Base-by-base conservation (phyloP, 2,797 vertebrate genomes). In the Sebastes oblongus region DNA sequence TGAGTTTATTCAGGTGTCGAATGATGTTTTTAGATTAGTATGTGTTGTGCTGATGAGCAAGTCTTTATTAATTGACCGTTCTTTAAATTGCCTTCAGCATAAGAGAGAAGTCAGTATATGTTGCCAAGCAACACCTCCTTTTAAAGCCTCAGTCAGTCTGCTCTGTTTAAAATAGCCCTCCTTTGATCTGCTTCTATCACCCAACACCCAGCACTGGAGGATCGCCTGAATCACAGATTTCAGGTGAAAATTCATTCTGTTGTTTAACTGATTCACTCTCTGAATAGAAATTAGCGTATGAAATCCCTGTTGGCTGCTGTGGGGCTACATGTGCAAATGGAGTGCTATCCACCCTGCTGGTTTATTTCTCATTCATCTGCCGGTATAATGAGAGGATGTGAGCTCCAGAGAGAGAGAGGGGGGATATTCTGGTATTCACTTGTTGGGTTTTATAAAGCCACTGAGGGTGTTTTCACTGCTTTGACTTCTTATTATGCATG, bases 291-390 rank as follows among this genome's bases (percentile, higher is more conserved):
- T 92, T 90, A 91, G 82, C 86, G 68, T 91, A 81, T 89, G 82
- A 93, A 92, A 80, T 79, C 80, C 72, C 74, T 58, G 77, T 59
- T 54, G 60, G 54, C 71, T 76, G 71, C 86, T 69, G 56, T 54
- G 81, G 73, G 27, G 78, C 85, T 91, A 69, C 91, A 91, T 94
- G 90, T 95, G 93, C 80, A 93, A 93, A 94, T 93, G 71, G n/a
- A 58, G 62, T 77, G 73, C 50, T 7, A 3, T 55, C 79, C 88
- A 72, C 83, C 91, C 92, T 77, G 88, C 90, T 91, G 93, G 75
- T 87, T 85, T 71, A 80, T 80, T 78, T 81, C 75, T 90, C 83
- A 88, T 90, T 85, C 88, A 84, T 75, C 86, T 72, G 39, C 76
- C 62, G 55, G 69, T 60, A 74, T 87, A 64, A 86, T 84, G 89